Percentiles rank a stretch among this genome's conserved stretches.
phyloP scores from a whole-genome alignment of 1,140 invertebrate genomes.

The Solenopsis fugax region DNA sequence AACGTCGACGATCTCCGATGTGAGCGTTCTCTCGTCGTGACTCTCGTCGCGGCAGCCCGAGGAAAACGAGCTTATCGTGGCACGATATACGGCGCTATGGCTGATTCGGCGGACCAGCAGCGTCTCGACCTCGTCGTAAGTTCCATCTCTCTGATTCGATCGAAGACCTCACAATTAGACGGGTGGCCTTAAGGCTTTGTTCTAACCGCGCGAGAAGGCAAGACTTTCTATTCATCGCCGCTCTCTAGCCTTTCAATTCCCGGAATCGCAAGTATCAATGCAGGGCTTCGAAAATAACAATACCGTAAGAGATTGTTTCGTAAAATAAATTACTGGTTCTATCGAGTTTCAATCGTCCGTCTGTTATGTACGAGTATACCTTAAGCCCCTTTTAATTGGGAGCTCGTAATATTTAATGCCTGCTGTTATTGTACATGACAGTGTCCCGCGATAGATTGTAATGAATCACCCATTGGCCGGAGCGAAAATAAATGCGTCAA shows the following conservation, averaged over 20 bases:
- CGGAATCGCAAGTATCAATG: no score
- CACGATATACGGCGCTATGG: conserved; percentile 25
- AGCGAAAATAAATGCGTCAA: conserved; percentile 9
- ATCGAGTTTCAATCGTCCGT: neutral
- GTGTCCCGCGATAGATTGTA: neutral
- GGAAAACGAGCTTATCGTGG: neutral
- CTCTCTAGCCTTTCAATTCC: neutral
- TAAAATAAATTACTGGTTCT: neutral
- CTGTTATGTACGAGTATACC: neutral
- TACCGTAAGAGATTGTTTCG: neutral
- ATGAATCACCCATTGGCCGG: conserved; percentile 24
- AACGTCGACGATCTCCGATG: neutral
- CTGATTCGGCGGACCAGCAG: conserved; percentile 32
- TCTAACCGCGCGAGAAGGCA: neutral
- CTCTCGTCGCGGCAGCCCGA: neutral
- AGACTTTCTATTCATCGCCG: neutral
- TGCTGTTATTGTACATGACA: conserved; percentile 10
- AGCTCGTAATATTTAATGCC: conserved; percentile 1
- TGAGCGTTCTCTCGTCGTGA: conserved; percentile 5
- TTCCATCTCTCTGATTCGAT: conserved; percentile 30
- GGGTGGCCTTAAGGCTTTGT: conserved; percentile 14
- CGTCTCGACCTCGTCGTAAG: conserved; percentile 50
- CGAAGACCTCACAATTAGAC: conserved; percentile 33
- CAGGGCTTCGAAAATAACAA: neutral
- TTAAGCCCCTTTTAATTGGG: conserved; percentile 17